Conservation (phyloP, 2,797 vertebrate genomes). For the Limosa lapponica region DNA sequence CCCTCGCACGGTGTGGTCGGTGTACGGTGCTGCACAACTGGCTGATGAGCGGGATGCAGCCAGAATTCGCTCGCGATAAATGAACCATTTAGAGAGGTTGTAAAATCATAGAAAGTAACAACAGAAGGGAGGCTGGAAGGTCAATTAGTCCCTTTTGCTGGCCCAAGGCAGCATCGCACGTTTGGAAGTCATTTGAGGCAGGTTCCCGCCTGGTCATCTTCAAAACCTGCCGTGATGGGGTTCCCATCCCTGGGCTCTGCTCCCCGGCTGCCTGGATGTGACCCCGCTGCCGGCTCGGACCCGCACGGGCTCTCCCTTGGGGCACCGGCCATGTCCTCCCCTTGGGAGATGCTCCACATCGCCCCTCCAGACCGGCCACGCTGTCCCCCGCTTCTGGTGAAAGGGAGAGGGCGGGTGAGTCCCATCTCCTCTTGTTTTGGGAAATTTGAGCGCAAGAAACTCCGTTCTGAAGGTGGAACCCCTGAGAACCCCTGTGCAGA, state of each 20-base stretch:
- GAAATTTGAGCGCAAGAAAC: not conserved
- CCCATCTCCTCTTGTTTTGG: not conserved
- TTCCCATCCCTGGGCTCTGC: not conserved
- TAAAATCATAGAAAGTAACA: not conserved
- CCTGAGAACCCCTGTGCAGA: not conserved
- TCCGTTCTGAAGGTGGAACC: not conserved
- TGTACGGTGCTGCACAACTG: not conserved
- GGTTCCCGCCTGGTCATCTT: not conserved
- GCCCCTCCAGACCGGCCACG: accelerated
- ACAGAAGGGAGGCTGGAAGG: conserved; percentile 10
- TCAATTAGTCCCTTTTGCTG: not conserved
- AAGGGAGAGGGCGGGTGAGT: accelerated
- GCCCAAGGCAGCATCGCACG: not conserved
- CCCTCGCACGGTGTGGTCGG: accelerated
- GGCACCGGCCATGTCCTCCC: accelerated
- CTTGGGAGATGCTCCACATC: accelerated
- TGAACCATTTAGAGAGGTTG: not conserved
- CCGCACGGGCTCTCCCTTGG: accelerated
- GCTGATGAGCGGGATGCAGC: not conserved
- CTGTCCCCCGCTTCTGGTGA: accelerated
- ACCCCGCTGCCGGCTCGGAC: not conserved
- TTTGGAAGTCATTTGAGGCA: not conserved
- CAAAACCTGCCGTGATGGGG: not conserved
- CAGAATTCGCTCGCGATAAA: not conserved
- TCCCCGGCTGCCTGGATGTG: not conserved